Evolutionary conservation across 2,113 vertebrate genomes (phyloP), one percentile per base, ranked within the genome.

Genomic region (Oriolus oriolus): DNA sequence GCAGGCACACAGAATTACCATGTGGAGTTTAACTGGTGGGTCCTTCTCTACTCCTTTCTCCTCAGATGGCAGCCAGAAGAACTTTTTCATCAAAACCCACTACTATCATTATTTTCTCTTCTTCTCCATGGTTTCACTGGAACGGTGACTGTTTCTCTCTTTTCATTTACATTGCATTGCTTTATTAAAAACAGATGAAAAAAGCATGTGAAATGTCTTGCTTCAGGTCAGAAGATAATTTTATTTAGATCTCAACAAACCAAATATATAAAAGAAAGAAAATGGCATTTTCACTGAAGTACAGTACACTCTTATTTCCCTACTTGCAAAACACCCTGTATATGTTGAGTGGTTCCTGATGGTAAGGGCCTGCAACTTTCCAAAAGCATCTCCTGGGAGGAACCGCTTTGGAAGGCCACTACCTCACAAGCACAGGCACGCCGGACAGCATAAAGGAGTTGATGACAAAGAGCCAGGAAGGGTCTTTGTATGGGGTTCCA

Each of bases 101-200:
- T 35, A 6, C 15, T 49, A 8, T 21, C 4, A 28, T 33, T 0
- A 47, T 71, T 79, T 93, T 90, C 8, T 74, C 3, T n/a, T 82
- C 3, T 52, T 63, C 18, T 84, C 20, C n/a, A 31, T 0, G 0
- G 4, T 68, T 85, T 85, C 18, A n/a, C 19, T 45, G 42, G 13
- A 94, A 85, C 1, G 35, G 24, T 69, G n/a, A 44, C 27, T 52
- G 4, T 13, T 13, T 44, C 33, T 4, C 10, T 68, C 13, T 73
- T 86, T 89, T 76, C 27, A 88, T 82, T 83, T 90, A 47, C 37
- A 44, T 88, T 86, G 35, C 23, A 63, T 28, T 59, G 13, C 49
- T 83, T 90, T 79, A 82, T 85, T 76, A 68, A 90, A 87, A 75
- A 93, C 50, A 26, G 35, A 49, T 76, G 39, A 47, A 64, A 82